Base-by-base conservation (phyloP, 1,140 invertebrate genomes). In the Asobara japonica region DNA sequence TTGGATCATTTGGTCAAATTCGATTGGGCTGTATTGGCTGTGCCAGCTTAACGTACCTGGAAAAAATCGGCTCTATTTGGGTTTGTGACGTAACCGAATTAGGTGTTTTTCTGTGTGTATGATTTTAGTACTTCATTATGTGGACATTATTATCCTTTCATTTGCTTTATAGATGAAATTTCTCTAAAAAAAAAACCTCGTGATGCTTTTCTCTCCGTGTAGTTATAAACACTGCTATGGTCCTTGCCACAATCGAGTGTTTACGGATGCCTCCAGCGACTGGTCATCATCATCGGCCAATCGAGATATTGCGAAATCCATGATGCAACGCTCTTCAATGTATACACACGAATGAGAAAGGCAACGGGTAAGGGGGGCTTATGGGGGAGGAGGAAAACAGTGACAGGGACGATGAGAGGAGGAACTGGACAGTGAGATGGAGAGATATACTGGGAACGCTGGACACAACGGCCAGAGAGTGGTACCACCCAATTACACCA, bases 401-500 rank as follows among this genome's bases (percentile, higher is more conserved):
- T 72, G 70, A 71, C 69, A 65, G 69, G 61, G 36, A 45, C 41
- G 27, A 56, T 31, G 65, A 51, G 66, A 64, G 25, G 67, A 70
- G 65, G 70, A 38, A 41, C 27, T 16, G 36, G 48, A 62, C 48
- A 69, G 74, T 60, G 62, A 66, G 31, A 20, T 27, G 30, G 62
- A 48, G 16, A 61, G 48, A 69, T 29, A 61, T 48, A 22, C 29
- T 31, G 29, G 22, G 51, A 56, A 56, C 22, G 51, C 60, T 31
- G 60, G 60, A 62, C 27, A 76, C 69, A 73, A 67, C 45, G 73
- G 66, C 65, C 36, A 66, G 67, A 71, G 71, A 69, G 67, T 25
- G 65, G 78, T 82, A 82, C 79, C 80, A 86, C 80, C 84, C 85
- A 88, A 88, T 88, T 87, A 88, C 84, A 88, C 82, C 81, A 82